These are phyloP conservation scores for Hirtodrosophila alboralis DNA, from an alignment of 2,888 invertebrate species.

Conservation along the genomic window DNA sequence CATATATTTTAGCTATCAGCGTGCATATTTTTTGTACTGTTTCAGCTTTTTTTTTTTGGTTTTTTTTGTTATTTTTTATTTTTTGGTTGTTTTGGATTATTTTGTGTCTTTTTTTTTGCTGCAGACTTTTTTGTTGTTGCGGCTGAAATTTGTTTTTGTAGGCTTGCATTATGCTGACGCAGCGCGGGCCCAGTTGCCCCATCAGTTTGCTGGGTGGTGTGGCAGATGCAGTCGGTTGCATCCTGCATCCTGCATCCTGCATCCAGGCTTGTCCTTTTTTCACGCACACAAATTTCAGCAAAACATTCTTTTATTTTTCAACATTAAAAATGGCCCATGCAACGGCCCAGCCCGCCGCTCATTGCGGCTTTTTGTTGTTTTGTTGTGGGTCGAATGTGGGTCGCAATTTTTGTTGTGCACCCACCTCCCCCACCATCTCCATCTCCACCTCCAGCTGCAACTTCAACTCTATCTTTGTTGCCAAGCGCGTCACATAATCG, in stretches of 20 bases:
- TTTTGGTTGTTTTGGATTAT: constrained; percentile 36
- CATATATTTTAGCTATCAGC: constrained; percentile 68
- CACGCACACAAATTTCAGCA: constrained; percentile 54
- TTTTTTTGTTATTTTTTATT: no score
- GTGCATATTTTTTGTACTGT: constrained; percentile 37
- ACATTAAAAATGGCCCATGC: constrained; percentile 73
- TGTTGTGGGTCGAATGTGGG: constrained; percentile 80
- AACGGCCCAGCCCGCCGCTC: constrained; percentile 3
- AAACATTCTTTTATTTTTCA: constrained; percentile 58
- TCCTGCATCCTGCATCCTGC: constrained; percentile 23
- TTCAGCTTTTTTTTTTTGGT: constrained; percentile 46
- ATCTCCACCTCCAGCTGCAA: not conserved
- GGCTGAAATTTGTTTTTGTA: constrained; percentile 80
- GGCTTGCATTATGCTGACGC: constrained; percentile 79
- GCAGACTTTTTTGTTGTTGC: constrained; percentile 35
- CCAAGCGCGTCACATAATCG: constrained; percentile 70
- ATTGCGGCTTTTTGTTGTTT: constrained; percentile 47
- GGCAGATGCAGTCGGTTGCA: constrained; percentile 6
- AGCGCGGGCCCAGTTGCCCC: constrained; percentile 1
- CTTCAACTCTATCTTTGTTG: constrained; percentile 44
- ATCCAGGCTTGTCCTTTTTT: constrained; percentile 57
- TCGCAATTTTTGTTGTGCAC: constrained; percentile 63
- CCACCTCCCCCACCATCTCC: not conserved
- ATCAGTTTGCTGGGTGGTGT: not conserved
- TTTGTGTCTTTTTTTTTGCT: constrained; percentile 34